Evolutionary conservation across 2,113 vertebrate species (phyloP).

Genomic region (Orycteropus afer): DNA sequence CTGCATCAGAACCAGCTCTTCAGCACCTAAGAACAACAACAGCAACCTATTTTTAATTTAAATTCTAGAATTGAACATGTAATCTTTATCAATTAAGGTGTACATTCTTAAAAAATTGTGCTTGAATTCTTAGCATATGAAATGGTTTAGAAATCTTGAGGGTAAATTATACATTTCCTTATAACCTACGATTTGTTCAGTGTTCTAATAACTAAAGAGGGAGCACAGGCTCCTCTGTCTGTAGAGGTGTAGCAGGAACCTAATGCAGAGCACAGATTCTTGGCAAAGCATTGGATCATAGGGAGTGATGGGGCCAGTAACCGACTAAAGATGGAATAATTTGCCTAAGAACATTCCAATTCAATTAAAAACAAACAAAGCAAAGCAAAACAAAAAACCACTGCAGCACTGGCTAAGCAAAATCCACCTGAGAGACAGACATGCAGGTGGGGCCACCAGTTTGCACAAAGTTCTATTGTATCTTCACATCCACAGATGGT

Average conservation of each 20-base stretch:
- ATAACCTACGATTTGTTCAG: neutral
- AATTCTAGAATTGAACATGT: neutral
- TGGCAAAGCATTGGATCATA: too few relatives aligned
- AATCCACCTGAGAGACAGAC: neutral
- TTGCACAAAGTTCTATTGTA: neutral
- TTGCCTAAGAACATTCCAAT: neutral
- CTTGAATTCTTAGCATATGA: neutral
- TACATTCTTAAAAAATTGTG: neutral
- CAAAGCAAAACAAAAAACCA: neutral
- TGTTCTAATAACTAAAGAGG: neutral
- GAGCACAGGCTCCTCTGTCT: neutral
- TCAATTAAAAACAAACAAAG: neutral
- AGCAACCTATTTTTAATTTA: neutral
- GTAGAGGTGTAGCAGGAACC: neutral
- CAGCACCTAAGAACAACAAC: too few relatives aligned
- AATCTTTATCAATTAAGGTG: constrained; percentile 12
- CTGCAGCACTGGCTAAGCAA: neutral
- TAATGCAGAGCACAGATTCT: neutral
- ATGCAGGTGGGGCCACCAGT: neutral
- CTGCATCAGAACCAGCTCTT: too few relatives aligned
- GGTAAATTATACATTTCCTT: neutral
- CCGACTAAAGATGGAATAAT: neutral
- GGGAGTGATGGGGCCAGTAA: too few relatives aligned
- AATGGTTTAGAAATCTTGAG: constrained; percentile 15
- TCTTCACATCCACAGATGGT: neutral